These are phyloP conservation scores for Hiodon tergisus DNA, from an alignment of 2,113 vertebrate species.

Conservation along the genomic window DNA sequence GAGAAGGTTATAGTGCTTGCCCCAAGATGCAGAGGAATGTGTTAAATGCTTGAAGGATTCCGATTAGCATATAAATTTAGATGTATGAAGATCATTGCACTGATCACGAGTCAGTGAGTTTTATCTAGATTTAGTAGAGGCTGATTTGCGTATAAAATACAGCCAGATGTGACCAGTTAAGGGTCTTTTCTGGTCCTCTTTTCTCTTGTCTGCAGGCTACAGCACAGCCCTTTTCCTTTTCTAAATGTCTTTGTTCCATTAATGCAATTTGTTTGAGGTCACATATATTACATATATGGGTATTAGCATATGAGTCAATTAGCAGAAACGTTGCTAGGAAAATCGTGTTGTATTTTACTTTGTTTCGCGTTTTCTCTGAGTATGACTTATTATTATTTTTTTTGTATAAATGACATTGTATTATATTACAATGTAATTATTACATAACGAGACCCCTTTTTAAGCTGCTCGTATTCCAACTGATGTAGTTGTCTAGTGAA, in stretches of 20 bases:
- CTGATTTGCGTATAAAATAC: slow-evolving; percentile 69
- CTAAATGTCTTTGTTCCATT: slow-evolving; percentile 37
- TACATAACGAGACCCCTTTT: too few relatives aligned
- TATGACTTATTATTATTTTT: background rate
- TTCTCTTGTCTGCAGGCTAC: slow-evolving; percentile 8
- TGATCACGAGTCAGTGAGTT: slow-evolving; percentile 70
- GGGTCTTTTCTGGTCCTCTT: slow-evolving; percentile 25
- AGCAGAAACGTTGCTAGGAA: slow-evolving; percentile 27
- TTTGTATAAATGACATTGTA: too few relatives aligned
- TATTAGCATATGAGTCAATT: slow-evolving; percentile 31
- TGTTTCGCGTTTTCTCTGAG: background rate
- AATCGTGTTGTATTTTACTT: slow-evolving; percentile 16
- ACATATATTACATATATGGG: slow-evolving; percentile 21
- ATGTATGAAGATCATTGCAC: slow-evolving; percentile 68
- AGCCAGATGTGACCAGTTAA: slow-evolving; percentile 56
- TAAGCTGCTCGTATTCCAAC: too few relatives aligned
- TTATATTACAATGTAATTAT: too few relatives aligned
- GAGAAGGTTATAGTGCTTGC: slow-evolving; percentile 32
- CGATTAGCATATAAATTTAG: slow-evolving; percentile 77
- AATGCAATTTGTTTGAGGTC: slow-evolving; percentile 39
- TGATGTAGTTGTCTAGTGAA: background rate
- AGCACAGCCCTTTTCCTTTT: slow-evolving; percentile 12
- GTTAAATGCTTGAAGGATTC: slow-evolving; percentile 58
- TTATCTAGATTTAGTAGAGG: slow-evolving; percentile 71
- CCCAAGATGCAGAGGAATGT: slow-evolving; percentile 64